Evolutionary conservation across 2,113 vertebrate species (phyloP), one percentile per base, ranked within the genome.

Genomic region (Hippotragus niger): DNA sequence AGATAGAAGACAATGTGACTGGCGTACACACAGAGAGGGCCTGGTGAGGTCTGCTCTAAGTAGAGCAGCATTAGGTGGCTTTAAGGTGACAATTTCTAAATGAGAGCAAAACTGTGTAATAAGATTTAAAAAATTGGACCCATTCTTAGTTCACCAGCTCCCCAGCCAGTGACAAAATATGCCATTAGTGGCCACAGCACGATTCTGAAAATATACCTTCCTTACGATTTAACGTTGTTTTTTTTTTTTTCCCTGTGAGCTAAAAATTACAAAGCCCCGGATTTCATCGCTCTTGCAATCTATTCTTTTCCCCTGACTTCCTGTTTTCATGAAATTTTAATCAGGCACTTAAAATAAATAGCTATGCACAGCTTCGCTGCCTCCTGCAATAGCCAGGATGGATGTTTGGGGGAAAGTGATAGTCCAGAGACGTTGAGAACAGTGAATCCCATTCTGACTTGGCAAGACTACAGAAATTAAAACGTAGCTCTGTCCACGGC

Each of bases 261-360:
- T 99, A 99, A 99, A 99, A 99, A 99, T 98, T 98, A 99, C 99
- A 99, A 99, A 98, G 98, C 98, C 98, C 99, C 98, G 98, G 99
- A 99, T 99, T 99, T 99, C 91, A 82, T 99, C 88, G n/a, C 99
- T 99, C 98, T 99, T 98, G 98, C 98, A 98, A 99, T 98, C 99
- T 98, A 98, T 98, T 99, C 98, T 99, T 99, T 99, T 98, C 98
- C 99, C 98, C 98, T 98, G 98, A 99, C 98, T 99, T 99, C 99
- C 99, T 99, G 99, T 99, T 99, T 99, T 99, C 99, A 99, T 99
- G 99, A 99, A 99, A 99, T 99, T 99, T 99, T 99, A 99, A 99
- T 99, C 99, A 99, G 99, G 99, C 99, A 99, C 99, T 99, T 99
- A 99, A 99, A 99, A 99, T 99, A 99, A 99, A 99, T 99, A 99